A percentile compares a stretch with the other conserved stretches of the same genome.
Conservation (phyloP, 2,113 vertebrate species). For the Gobius niger region DNA sequence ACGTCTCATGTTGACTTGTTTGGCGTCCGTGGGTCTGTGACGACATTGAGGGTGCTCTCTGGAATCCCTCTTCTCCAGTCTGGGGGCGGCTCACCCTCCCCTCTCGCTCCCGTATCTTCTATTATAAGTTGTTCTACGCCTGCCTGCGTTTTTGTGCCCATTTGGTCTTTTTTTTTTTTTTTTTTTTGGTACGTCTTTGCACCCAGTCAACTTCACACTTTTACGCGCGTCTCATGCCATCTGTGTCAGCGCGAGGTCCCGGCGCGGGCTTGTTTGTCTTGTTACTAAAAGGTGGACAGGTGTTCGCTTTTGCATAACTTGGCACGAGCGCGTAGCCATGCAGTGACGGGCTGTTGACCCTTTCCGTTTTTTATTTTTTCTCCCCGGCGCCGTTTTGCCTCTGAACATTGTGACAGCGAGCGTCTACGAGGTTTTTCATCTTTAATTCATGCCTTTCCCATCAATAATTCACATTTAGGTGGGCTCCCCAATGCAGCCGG, state of each 20-base stretch:
- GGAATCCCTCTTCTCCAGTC: constrained; percentile 62
- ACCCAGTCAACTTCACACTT: constrained; percentile 69
- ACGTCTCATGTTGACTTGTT: constrained; percentile 5
- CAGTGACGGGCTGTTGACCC: not conserved
- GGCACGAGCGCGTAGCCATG: constrained; percentile 3
- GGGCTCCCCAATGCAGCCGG: constrained; percentile 41
- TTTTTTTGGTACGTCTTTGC: not conserved
- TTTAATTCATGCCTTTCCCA: constrained; percentile 54
- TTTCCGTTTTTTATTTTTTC: not conserved
- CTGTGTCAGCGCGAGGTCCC: constrained; percentile 55
- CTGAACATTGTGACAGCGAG: not conserved
- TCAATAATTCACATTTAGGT: constrained; percentile 63
- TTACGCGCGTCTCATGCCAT: constrained; percentile 64
- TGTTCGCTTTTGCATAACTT: constrained; percentile 32
- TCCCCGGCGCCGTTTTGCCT: not conserved
- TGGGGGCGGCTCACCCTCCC: constrained; percentile 38
- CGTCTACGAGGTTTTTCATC: constrained; percentile 22
- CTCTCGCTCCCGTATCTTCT: constrained; percentile 27
- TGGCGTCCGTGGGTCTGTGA: constrained; percentile 41
- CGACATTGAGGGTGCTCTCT: constrained; percentile 49
- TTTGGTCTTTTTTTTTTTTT: constrained; percentile 49
- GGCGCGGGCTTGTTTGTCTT: constrained; percentile 9
- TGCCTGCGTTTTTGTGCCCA: constrained; percentile 35
- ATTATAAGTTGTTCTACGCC: constrained; percentile 21
- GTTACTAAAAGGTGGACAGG: constrained; percentile 26